Base-by-base conservation (phyloP, 2,888 invertebrate species). In the Eupithecia inturbata region DNA sequence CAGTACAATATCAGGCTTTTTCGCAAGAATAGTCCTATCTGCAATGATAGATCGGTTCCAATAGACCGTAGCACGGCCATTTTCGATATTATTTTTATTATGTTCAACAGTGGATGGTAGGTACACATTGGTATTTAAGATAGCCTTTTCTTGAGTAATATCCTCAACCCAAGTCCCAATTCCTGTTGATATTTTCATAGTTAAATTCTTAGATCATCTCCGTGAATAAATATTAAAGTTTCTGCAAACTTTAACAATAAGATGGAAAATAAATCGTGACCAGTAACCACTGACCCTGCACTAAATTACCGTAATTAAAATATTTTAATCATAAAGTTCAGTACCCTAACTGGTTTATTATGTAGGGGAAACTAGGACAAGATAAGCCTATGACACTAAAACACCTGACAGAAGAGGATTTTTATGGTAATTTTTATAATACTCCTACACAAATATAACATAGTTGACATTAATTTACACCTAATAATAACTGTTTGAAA, bases 291-390 rank as follows among this genome's bases (percentile, higher is more conserved):
- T 76, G 76, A 76, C 76, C 76, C 73, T 76, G 76, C 62, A 71
- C 67, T 60, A 70, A 78, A 80, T 78, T 72, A 70, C 72, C 22
- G 64, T 66, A 39, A 80, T 77, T 78, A 78, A 77, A 78, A 74
- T 74, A 73, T 63, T 76, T 68, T 69, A 73, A 76, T 76, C 67
- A 73, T 69, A 73, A 68, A 68, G 57, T 71, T 73, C 64, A 68
- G 49, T 71, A 39, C 39, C 60, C 39, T 68, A 67, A 72, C 64
- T 62, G 72, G 72, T 53, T 63, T 28, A 28, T 41, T 75, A 57
- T 41, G 36, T 53, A 63, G 28, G 66, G 57, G 16, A 39, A 66
- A 39, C 66, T 66, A 39, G 66, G 66, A 16, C 64, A 64, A 36
- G 64, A 64, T 1, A 26, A 14, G n/a, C 10, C 64, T 16, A 7